These are phyloP conservation scores for Stichopus horrens DNA, from an alignment of 53 echinoderm and acorn worm species.

Conservation along the genomic window DNA sequence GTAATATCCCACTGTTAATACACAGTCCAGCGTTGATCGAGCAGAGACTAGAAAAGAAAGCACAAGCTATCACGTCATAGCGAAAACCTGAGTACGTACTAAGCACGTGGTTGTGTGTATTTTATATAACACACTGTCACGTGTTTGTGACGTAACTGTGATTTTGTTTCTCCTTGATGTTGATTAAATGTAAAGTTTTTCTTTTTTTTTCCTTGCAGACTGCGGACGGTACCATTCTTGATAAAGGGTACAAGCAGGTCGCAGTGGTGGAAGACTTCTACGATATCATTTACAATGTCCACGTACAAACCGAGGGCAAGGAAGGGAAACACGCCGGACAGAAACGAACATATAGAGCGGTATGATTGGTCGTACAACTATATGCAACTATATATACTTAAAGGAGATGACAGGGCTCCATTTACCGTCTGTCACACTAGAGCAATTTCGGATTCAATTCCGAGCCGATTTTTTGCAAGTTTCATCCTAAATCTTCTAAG, in stretches of 20 bases:
- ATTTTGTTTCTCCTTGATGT: no score
- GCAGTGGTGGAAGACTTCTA: conserved; percentile 97
- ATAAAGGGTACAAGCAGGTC: conserved; percentile 87
- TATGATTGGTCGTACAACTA: conserved; percentile 50
- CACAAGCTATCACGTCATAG: no score
- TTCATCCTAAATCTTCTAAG: no score
- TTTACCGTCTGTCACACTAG: background rate
- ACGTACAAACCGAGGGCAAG: conserved; percentile 84
- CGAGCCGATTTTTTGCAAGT: no score
- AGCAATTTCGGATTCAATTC: conserved; percentile 69
- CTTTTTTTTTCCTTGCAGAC: conserved; percentile 48
- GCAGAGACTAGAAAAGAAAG: no score
- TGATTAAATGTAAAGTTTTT: background rate
- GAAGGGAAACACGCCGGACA: conserved; percentile 95
- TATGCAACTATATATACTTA: background rate
- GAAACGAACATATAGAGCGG: conserved; percentile 94
- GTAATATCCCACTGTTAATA: no score
- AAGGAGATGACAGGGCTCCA: background rate
- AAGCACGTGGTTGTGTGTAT: no score
- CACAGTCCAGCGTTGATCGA: no score
- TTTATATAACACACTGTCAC: no score
- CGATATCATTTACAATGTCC: conserved; percentile 85
- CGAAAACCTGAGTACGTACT: no score
- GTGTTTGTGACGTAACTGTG: no score
- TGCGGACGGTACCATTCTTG: conserved; percentile 84